Base-by-base conservation (phyloP, 2,797 vertebrate genomes). In the Enteromius fasciolatus region DNA sequence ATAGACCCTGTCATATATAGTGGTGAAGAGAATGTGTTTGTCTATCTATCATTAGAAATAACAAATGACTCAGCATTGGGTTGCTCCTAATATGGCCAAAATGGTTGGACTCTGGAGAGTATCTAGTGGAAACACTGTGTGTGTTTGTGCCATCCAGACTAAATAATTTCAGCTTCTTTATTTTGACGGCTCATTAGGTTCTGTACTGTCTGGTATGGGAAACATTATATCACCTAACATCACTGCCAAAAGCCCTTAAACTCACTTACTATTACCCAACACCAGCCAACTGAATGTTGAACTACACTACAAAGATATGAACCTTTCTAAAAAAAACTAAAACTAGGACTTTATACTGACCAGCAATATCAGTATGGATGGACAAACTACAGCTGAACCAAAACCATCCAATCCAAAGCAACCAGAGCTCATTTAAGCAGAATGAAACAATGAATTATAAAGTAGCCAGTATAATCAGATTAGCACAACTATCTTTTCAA, bases 231-330 rank as follows among this genome's bases (percentile, higher is more conserved):
- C 36, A 8, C 25, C 36, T 68, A 69, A 20, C 14, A 46, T 67
- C 36, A 23, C 25, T 69, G 73, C 80, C 80, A 76, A 81, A 81
- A 52, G n/a, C 33, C 46, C 23, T 31, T 46, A 67, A 48, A 25
- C 50, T 59, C 25, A 36, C 36, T 57, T 46, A 82, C 8, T 1
- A 52, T 36, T 39, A 41, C 59, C 20, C 57, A 50, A 76, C 12
- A 59, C 25, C 36, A 68, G 25, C 39, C 25, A 59, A 28, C 0
- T 8, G 10, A 64, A 66, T 41, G 61, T 17, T 76, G 48, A n/a
- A 36, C 52, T 57, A 68, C 63, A 44, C 31, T 39, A 44, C 46
- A 74, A 15, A 25, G 0, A 72, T 15, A 12, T 36, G 0, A 25
- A 48, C 17, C 8, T 63, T 81, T 75, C 11, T 33, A 64, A 31